A percentile compares a stretch with the other conserved stretches of the same genome.
Conservation (phyloP, 2,888 invertebrate genomes). For the Eupeodes latifasciatus region DNA sequence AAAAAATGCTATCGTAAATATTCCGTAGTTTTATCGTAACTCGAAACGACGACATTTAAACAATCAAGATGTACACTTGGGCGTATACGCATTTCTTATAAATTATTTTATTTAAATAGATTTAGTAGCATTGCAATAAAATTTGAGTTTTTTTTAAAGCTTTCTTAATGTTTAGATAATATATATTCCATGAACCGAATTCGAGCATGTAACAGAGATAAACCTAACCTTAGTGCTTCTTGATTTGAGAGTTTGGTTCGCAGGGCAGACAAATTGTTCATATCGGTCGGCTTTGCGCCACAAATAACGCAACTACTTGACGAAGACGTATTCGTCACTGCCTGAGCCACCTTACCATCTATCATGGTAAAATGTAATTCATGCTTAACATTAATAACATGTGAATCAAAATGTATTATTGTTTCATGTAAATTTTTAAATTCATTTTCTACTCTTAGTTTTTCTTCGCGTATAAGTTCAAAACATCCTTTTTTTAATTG, state of each 20-base stretch:
- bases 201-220: constrained; percentile 22
- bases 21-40: too few species aligned
- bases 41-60: too few species aligned
- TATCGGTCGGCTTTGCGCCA: constrained; percentile 30
- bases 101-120: too few species aligned
- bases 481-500: constrained; percentile 17
- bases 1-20: too few species aligned
- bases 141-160: too few species aligned
- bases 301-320: constrained; percentile 37
- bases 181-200: constrained; percentile 31
- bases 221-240: constrained; percentile 9
- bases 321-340: constrained; percentile 21
- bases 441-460: constrained; percentile 30
- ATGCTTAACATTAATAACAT: constrained; percentile 25
- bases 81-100: too few species aligned
- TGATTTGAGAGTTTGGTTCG: constrained; percentile 10
- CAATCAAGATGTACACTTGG: too few species aligned
- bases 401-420: neutral
- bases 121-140: too few species aligned
- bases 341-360: constrained; percentile 27
- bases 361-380: constrained; percentile 37
- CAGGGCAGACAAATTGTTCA: constrained; percentile 24
- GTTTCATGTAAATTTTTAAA: constrained; percentile 19
- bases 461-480: constrained; percentile 1
- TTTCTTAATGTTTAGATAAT: too few species aligned